Percentiles rank a stretch among this genome's conserved stretches.
These are phyloP conservation scores for Stratiomys singularior DNA, from an alignment of 2,888 invertebrate species.

Conservation along the genomic window DNA sequence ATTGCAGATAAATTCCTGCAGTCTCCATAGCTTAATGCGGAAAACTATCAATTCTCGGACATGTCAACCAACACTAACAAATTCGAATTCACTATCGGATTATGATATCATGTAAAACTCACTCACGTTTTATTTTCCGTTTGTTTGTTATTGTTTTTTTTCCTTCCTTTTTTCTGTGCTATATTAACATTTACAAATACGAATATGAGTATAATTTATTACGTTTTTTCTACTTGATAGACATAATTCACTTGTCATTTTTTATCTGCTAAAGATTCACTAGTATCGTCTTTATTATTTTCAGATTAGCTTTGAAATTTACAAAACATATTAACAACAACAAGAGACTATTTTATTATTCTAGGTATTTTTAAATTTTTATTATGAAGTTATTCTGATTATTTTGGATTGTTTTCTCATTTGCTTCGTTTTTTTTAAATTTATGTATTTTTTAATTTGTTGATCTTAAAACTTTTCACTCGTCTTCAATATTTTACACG, in stretches of 20 bases:
- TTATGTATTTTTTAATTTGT: background rate
- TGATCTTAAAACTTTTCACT: background rate
- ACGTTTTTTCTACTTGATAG: background rate
- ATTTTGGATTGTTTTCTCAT: background rate
- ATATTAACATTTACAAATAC: background rate
- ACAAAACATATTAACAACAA: conserved; percentile 43
- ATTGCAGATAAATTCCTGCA: background rate
- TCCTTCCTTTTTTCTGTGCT: too few relatives aligned
- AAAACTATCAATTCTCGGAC: background rate
- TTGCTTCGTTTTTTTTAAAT: conserved; percentile 3
- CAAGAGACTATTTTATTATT: conserved; percentile 37
- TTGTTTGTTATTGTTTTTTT: too few relatives aligned
- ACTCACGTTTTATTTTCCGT: too few relatives aligned
- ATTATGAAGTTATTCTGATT: background rate
- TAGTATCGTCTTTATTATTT: background rate
- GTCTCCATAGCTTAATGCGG: background rate
- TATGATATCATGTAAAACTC: background rate
- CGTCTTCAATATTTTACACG: too few relatives aligned
- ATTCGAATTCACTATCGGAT: background rate
- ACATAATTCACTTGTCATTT: background rate
- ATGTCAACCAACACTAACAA: background rate
- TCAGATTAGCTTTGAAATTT: background rate
- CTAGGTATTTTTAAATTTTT: conserved; percentile 10
- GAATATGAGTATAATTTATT: conserved; percentile 7
- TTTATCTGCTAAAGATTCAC: background rate